phyloP scores from a whole-genome alignment of 1,140 invertebrate species.

The Brachionus sp. region DNA sequence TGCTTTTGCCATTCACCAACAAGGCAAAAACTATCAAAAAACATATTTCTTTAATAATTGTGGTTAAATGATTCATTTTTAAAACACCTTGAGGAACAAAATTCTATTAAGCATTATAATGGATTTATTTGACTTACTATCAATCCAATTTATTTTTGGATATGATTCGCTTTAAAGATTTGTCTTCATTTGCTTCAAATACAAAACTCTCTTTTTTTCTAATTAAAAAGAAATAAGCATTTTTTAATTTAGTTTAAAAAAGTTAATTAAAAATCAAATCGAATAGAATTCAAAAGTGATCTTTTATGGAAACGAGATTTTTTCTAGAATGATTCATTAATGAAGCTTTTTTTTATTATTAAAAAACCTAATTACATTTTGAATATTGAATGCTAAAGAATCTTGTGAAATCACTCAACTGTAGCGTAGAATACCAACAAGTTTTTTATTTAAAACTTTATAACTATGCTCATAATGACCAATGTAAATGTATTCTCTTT shows the following conservation, averaged over 20 bases:
- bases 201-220: neutral
- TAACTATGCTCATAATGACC: neutral
- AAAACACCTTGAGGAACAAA: neutral
- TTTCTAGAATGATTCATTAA: neutral
- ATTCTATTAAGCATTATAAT: neutral
- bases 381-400: neutral
- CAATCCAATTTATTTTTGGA: constrained; percentile 2
- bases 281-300: neutral
- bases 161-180: neutral
- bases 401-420: neutral
- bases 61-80: neutral
- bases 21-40: neutral
- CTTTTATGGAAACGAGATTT: neutral
- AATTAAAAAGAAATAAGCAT: neutral
- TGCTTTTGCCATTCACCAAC: neutral
- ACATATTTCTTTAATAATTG: neutral
- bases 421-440: neutral
- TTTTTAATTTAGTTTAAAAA: neutral
- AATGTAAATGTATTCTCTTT: neutral
- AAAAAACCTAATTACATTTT: neutral
- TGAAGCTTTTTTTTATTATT: neutral
- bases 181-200: neutral
- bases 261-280: neutral
- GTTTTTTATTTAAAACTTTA: neutral
- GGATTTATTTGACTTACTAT: neutral